phyloP scores from a whole-genome alignment of 2,888 invertebrate species.

The Lycaena phlaeas region DNA sequence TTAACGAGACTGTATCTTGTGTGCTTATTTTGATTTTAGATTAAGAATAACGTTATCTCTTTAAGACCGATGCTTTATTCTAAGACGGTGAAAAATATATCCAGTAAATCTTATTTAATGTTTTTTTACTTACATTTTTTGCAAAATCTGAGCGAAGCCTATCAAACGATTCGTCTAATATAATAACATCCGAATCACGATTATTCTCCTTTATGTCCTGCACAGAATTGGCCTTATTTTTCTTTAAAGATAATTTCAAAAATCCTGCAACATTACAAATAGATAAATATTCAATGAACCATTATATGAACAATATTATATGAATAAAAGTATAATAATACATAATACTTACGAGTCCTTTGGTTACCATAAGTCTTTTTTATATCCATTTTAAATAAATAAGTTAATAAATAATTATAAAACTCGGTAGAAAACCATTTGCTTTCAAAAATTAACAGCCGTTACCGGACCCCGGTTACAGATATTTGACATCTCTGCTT shows the following conservation, averaged over 20 bases:
- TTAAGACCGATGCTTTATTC: too few relatives aligned
- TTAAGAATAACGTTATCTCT: too few relatives aligned
- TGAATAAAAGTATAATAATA: background rate
- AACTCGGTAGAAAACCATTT: background rate
- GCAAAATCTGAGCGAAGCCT: constrained; percentile 34
- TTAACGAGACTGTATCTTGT: too few relatives aligned
- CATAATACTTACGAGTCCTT: constrained; percentile 36
- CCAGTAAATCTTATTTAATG: too few relatives aligned
- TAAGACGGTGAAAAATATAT: too few relatives aligned
- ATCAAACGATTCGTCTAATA: constrained; percentile 58
- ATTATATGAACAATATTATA: background rate
- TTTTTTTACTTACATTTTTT: constrained; percentile 39
- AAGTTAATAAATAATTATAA: background rate
- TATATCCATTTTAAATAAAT: constrained; percentile 31
- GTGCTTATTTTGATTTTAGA: too few relatives aligned
- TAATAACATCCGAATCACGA: constrained; percentile 42
- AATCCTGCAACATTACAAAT: constrained; percentile 44
- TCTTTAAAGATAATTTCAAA: constrained; percentile 50
- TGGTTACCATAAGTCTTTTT: constrained; percentile 29
- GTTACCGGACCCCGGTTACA: background rate
- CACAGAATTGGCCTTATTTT: constrained; percentile 34
- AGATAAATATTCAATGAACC: background rate
- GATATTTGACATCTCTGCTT: background rate
- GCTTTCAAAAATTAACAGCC: constrained; percentile 5
- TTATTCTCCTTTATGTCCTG: constrained; percentile 31